Percentiles rank a stretch among this genome's conserved stretches.
Conservation (phyloP, 2,797 vertebrate genomes). For the Enteromius paludinosus region DNA sequence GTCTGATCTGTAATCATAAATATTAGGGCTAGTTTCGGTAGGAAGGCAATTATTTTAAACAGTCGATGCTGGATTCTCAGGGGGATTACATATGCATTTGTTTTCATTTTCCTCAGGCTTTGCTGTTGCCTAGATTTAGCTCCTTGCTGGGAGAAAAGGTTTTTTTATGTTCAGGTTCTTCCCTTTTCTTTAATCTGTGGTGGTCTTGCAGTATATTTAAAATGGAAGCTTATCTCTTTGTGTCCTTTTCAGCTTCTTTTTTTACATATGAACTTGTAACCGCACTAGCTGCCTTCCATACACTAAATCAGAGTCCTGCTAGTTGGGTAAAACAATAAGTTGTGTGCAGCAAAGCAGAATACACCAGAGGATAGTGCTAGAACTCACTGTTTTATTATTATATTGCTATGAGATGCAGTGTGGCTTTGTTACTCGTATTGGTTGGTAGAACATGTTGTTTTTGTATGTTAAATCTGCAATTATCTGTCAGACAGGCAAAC, state of each 20-base stretch:
- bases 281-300: conserved; percentile 54
- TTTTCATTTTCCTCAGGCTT: conserved; percentile 73
- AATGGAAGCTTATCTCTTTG: conserved; percentile 66
- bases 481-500: conserved; percentile 22
- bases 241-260: conserved; percentile 60
- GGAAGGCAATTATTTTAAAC: conserved; percentile 74
- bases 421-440: conserved; percentile 57
- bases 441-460: conserved; percentile 30
- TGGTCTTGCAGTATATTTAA: conserved; percentile 67
- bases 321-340: conserved; percentile 66
- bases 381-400: conserved; percentile 64
- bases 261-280: conserved; percentile 64
- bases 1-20: conserved; percentile 70
- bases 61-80: conserved; percentile 68
- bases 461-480: conserved; percentile 29
- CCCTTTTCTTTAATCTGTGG: conserved; percentile 68
- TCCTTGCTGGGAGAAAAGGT: conserved; percentile 62
- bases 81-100: conserved; percentile 76
- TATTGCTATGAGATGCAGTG: conserved; percentile 46
- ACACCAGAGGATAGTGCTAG: conserved; percentile 53
- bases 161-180: conserved; percentile 63
- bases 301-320: conserved; percentile 62
- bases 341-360: conserved; percentile 57
- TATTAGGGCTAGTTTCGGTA: conserved; percentile 69
- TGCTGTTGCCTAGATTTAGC: conserved; percentile 69